Percentiles rank a stretch among this genome's conserved stretches.
phyloP scores from a whole-genome alignment of 2,888 invertebrate species.

The Acanthosepion esculentum region DNA sequence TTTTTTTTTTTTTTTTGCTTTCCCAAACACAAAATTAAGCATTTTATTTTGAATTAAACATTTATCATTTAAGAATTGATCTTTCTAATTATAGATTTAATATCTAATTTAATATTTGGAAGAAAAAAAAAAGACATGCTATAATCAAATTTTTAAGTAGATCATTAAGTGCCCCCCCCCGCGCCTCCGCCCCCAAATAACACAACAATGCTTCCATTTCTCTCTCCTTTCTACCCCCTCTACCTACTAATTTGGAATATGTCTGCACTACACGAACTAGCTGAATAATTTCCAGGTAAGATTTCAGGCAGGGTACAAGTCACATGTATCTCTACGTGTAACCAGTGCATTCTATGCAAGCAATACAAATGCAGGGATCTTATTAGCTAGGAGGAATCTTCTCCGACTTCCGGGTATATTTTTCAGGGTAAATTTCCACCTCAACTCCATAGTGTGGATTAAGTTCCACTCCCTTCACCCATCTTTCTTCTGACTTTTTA shows the following conservation, averaged over 20 bases:
- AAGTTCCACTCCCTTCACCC: background rate
- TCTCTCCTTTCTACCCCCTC: background rate
- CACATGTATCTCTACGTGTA: slow-evolving; percentile 11
- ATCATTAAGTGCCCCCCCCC: too few species aligned
- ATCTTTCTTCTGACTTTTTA: background rate
- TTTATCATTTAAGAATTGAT: background rate
- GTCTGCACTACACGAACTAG: slow-evolving; percentile 17
- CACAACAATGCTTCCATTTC: background rate
- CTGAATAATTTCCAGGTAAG: slow-evolving; percentile 9
- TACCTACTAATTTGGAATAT: background rate
- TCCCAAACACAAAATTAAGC: background rate
- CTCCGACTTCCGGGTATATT: slow-evolving; percentile 33
- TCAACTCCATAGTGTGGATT: slow-evolving; percentile 20
- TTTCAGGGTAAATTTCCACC: slow-evolving; percentile 33
- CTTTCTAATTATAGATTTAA: background rate
- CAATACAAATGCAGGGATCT: slow-evolving; percentile 33
- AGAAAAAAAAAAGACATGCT: background rate
- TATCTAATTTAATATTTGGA: background rate
- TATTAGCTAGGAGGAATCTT: slow-evolving; percentile 33
- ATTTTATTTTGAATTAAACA: background rate
- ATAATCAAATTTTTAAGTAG: background rate
- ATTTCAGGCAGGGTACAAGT: slow-evolving; percentile 25
- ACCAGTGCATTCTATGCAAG: slow-evolving; percentile 33
- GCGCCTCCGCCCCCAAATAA: too few species aligned
- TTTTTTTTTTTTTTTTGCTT: background rate